Conservation (phyloP, 2,888 invertebrate genomes). For the Drosophila algonquin region DNA sequence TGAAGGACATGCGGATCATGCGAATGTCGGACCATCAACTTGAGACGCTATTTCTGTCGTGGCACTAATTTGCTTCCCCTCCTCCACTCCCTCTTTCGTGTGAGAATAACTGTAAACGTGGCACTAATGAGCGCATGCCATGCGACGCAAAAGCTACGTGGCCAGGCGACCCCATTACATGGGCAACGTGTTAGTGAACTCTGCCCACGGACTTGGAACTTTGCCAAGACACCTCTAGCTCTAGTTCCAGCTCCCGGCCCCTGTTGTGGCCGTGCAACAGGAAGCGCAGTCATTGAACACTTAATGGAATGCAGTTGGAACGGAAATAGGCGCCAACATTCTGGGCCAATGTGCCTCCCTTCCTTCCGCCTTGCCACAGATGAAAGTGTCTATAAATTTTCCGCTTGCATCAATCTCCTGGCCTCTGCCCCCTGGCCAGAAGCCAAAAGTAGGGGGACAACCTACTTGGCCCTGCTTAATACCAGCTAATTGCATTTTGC, state of each 20-base stretch:
- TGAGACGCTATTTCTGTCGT: constrained; percentile 50
- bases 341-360: constrained; percentile 27
- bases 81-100: constrained; percentile 6
- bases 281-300: constrained; percentile 72
- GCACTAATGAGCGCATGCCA: constrained; percentile 56
- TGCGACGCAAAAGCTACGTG: constrained; percentile 28
- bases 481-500: constrained; percentile 67
- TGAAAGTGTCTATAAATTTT: constrained; percentile 56
- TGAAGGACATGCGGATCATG: constrained; percentile 32
- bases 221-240: constrained; percentile 44
- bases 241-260: not conserved
- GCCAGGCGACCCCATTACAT: constrained; percentile 10
- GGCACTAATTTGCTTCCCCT: constrained; percentile 35
- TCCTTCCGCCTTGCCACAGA: not conserved
- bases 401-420: constrained; percentile 50
- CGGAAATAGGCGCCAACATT: constrained; percentile 24
- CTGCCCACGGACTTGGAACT: constrained; percentile 46
- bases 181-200: constrained; percentile 54
- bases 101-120: constrained; percentile 38
- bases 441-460: constrained; percentile 37
- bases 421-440: constrained; percentile 26
- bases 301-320: constrained; percentile 66
- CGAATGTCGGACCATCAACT: constrained; percentile 19
- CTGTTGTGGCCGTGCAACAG: constrained; percentile 56
- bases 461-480: constrained; percentile 50